A percentile compares a stretch with the other conserved stretches of the same genome.
Evolutionary conservation across 2,113 vertebrate species (phyloP).

Genomic region (Misgurnus mizolepis): DNA sequence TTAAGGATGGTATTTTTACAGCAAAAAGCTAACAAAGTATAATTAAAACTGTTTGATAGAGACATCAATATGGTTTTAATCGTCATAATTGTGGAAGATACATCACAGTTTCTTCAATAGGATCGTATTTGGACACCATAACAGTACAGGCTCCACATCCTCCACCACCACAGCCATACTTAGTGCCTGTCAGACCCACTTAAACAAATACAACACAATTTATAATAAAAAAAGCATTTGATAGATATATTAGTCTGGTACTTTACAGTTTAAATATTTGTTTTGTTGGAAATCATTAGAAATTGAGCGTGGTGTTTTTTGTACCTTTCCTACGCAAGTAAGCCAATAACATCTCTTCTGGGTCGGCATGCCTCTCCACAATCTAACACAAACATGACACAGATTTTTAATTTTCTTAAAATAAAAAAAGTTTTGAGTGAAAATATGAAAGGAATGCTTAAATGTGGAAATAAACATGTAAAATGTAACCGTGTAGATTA

Average conservation of each 20-base stretch:
- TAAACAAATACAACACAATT: background rate
- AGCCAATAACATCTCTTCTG: constrained; percentile 68
- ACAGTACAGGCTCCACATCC: constrained; percentile 83
- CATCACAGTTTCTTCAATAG: constrained; percentile 71
- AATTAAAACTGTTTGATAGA: no score
- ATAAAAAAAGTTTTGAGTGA: no score
- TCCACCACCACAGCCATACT: constrained; percentile 81
- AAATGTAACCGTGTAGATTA: background rate
- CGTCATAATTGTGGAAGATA: constrained; percentile 72
- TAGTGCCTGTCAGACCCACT: constrained; percentile 77
- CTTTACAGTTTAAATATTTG: background rate
- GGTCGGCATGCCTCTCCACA: constrained; percentile 70
- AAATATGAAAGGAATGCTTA: background rate
- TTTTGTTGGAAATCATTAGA: background rate
- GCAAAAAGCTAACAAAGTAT: background rate
- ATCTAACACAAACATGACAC: constrained; percentile 48
- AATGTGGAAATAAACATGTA: background rate
- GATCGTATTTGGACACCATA: constrained; percentile 80
- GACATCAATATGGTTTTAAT: background rate
- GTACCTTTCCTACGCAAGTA: constrained; percentile 68
- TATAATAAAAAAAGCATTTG: no score
- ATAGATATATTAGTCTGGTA: no score
- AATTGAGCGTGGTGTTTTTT: background rate
- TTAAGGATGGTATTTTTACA: constrained; percentile 56
- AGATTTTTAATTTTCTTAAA: no score